These are phyloP conservation scores for Diadegma fenestrale DNA, from an alignment of 2,888 invertebrate genomes.

Conservation along the genomic window DNA sequence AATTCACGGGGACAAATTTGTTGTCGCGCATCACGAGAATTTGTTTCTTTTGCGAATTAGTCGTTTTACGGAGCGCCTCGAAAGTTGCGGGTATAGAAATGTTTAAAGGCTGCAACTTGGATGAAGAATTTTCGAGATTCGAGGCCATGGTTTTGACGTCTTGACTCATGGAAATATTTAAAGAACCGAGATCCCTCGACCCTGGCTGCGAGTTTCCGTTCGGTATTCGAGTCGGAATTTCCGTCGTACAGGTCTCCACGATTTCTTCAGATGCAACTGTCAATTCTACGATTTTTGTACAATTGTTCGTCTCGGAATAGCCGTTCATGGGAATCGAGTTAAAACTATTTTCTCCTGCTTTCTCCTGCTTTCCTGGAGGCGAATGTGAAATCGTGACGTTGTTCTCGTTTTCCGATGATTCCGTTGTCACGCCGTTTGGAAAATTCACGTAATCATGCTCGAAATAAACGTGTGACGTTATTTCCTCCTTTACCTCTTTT, in stretches of 20 bases:
- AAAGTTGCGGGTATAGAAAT: constrained; percentile 78
- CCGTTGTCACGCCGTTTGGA: background rate
- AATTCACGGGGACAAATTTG: constrained; percentile 74
- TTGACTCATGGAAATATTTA: constrained; percentile 19
- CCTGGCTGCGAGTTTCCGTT: constrained; percentile 42
- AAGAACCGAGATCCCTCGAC: background rate
- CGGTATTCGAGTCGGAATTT: background rate
- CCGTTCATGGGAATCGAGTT: constrained; percentile 3
- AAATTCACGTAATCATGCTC: constrained; percentile 70
- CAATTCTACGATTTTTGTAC: background rate
- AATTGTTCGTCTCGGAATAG: background rate
- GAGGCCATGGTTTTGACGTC: constrained; percentile 58
- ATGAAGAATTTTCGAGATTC: constrained; percentile 57
- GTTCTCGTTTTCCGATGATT: constrained; percentile 45
- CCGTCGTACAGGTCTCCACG: constrained; percentile 5
- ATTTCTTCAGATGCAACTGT: constrained; percentile 38
- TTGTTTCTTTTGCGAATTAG: constrained; percentile 71
- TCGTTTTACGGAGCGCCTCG: constrained; percentile 59
- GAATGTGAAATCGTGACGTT: constrained; percentile 64
- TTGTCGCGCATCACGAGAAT: constrained; percentile 77
- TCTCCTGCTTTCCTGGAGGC: constrained; percentile 30
- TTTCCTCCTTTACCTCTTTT: constrained; percentile 17
- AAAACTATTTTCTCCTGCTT: background rate
- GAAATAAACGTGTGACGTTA: constrained; percentile 51
- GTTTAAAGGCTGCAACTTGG: constrained; percentile 76